A percentile compares a stretch with the other conserved stretches of the same genome.
These are phyloP conservation scores for Microplitis demolitor DNA, from an alignment of 1,140 invertebrate genomes.

Conservation along the genomic window DNA sequence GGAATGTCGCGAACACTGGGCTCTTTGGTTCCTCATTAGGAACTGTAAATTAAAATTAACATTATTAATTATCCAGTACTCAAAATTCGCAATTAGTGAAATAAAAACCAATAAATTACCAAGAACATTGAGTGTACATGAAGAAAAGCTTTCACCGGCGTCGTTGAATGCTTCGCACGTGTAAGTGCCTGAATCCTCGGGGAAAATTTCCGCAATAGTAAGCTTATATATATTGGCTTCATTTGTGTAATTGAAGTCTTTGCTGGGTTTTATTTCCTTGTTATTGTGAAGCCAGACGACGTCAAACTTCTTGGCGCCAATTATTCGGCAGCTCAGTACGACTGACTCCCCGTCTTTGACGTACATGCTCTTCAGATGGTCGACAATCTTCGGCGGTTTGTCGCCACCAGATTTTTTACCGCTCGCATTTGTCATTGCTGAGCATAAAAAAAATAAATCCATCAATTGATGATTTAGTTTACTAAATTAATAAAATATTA, in stretches of 20 bases:
- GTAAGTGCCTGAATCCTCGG: constrained; percentile 91
- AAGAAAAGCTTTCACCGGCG: constrained; percentile 90
- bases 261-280: constrained; percentile 94
- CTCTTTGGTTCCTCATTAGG: constrained; percentile 84
- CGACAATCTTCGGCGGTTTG: constrained; percentile 81
- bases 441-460: constrained; percentile 34
- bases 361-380: constrained; percentile 77
- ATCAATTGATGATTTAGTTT: neutral
- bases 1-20: constrained; percentile 88
- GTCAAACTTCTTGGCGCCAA: constrained; percentile 86
- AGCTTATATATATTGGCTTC: constrained; percentile 90
- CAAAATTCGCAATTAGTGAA: neutral
- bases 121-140: constrained; percentile 82
- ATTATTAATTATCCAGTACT: constrained; percentile 3
- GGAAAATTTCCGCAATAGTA: constrained; percentile 92
- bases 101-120: constrained; percentile 53
- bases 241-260: constrained; percentile 92
- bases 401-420: constrained; percentile 66
- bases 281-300: constrained; percentile 96
- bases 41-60: constrained; percentile 62
- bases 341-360: constrained; percentile 88
- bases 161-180: constrained; percentile 97
- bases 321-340: constrained; percentile 82
- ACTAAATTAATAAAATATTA: neutral
- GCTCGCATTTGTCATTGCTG: constrained; percentile 69